Evolutionary conservation across 2,797 vertebrate genomes (phyloP), one percentile per base, ranked within the genome.

Genomic region (Acanthurus lineatus): DNA sequence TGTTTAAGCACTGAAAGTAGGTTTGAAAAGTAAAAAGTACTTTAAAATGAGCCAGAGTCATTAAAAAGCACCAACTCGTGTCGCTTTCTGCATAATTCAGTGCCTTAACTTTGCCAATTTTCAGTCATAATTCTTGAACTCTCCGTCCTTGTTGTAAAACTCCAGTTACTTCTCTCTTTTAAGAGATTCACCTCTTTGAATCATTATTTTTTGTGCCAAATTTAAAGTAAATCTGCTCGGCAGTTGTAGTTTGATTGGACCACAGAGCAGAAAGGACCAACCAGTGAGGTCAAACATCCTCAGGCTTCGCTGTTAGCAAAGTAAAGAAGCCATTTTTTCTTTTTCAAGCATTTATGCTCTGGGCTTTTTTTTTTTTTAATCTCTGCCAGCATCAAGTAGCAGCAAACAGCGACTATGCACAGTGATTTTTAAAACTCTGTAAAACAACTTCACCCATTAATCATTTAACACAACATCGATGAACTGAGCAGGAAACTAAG

Each of bases 361-460:
- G 25, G 25, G 25, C 25, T 2, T 25, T 25, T 25, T 25, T 25
- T 25, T 25, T 25, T 25, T 25, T 49, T 62, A 5, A 40, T 52
- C 63, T 65, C 49, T 52, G 49, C 17, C 19, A 5, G 48, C 38
- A 45, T 38, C 17, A 67, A 52, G 17, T 48, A 40, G n/a, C 71
- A 64, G 20, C 19, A 6, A 56, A 47, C 19, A 9, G 8, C 16
- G 40, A 69, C 25, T n/a, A n/a, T 40, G 9, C 17, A 19, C 28
- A 28, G 44, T 49, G 25, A 25, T 25, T 25, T 25, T 25, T 25
- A 25, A 59, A 49, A 59, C 71, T 44, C 40, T 61, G 19, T 57
- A 16, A 61, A 71, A 58, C 57, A 71, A n/a, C 25, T 25, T 25
- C 35, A 10, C 8, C 58, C 47, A 76, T 79, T 71, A 48, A 72